Evolutionary conservation across 2,113 vertebrate genomes (phyloP).

Genomic region (Xiphophorus hellerii): DNA sequence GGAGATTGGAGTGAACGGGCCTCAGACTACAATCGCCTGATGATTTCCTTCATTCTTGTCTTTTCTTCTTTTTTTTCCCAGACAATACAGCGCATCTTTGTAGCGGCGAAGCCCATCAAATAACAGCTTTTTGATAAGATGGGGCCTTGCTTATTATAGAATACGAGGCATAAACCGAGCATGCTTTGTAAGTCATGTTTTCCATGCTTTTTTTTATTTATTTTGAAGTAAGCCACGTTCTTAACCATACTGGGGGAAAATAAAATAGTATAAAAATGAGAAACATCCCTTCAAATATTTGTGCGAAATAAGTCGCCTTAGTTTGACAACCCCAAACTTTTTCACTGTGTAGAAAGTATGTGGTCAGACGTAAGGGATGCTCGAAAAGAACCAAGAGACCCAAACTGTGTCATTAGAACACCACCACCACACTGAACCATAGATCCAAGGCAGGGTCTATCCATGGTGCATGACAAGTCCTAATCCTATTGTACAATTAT

Average conservation of each 20-base stretch:
- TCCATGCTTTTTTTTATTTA: neutral
- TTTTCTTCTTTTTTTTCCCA: constrained; percentile 11
- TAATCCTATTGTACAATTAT: neutral
- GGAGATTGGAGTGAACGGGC: constrained; percentile 39
- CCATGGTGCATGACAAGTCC: neutral
- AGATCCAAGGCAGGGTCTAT: neutral
- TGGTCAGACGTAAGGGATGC: neutral
- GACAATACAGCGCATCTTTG: neutral
- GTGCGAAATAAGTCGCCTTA: neutral
- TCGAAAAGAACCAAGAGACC: neutral
- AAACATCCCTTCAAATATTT: neutral
- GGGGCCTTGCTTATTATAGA: neutral
- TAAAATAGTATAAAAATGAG: neutral
- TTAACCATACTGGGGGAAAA: neutral
- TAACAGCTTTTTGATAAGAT: too few species aligned
- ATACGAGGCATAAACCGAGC: neutral
- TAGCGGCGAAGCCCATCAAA: neutral
- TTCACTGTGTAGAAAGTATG: neutral
- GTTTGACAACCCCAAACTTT: neutral
- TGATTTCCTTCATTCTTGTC: constrained; percentile 48
- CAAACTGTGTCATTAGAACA: neutral
- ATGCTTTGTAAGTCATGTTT: neutral
- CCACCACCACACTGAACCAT: neutral
- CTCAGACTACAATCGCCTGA: constrained; percentile 51
- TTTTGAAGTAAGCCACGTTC: neutral